Base-by-base conservation (phyloP, 1,140 invertebrate species). In the Drosophila oshimai region DNA sequence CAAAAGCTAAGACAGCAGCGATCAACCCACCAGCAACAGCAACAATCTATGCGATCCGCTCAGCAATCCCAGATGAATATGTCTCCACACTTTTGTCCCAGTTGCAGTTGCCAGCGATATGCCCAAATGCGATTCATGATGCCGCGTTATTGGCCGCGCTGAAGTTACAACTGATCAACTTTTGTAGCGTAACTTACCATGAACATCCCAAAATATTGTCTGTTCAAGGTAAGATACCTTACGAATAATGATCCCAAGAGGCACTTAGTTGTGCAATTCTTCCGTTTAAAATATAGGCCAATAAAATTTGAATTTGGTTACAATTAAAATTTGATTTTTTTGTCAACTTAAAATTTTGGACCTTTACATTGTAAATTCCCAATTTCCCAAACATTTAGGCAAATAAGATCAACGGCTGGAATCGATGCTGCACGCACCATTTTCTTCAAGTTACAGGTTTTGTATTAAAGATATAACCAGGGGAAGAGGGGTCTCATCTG, bases 101-200 rank as follows among this genome's bases (percentile, higher is more conserved):
- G 70, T 9, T 72, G 58, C 17, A 75, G 33, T 42, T 49, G 61
- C 18, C 75, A 45, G 36, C 60, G 79, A 0, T 84, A 36, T 54
- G 70, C 80, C 15, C 71, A 86, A 33, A 84, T 84, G 79, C 65
- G 55, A 1, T 86, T 62, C 37, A 86, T 80, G 75, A 72, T 86
- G 80, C 79, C 79, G 34, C 75, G 71, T 17, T 62, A 37, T 51
- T 84, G 79, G 80, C 64, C 39, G 1, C 28, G 54, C 7, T 45
- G 34, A 42, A 7, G 15, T 4, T 24, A 10, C 2, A 4, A 34
- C 12, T 9, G 2, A 13, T 4, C 7, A 10, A 29, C 26, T 13
- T 57, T 77, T 29, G 53, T 60, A 49, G 41, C 7, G 41, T 84
- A 78, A 24, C 74, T 65, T 53, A 49, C 44, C 39, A 3, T 70